Base-by-base conservation (phyloP, 2,888 invertebrate genomes). In the Netelia melanura region DNA sequence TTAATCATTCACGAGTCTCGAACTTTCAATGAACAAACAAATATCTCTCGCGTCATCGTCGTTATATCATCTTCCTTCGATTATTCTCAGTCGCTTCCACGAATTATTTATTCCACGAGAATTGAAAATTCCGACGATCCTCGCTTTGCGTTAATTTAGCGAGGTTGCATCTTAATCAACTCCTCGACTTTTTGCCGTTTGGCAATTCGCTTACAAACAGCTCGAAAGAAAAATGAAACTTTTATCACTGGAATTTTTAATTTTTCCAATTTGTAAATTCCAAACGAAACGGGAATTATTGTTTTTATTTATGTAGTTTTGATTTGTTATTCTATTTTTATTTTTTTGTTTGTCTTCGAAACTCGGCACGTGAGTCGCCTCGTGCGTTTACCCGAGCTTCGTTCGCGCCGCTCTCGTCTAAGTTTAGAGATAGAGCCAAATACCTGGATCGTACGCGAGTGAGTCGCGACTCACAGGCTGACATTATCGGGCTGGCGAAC, bases 391-490 rank as follows among this genome's bases (percentile, higher is more conserved):
- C 71, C 44, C 74, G 81, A 72, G 65, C 61, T 77, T 77, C 68
- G 44, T 80, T 85, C 82, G 84, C 86, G 78, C 56, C 17, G 83
- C 17, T 17, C 56, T 81, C 87, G 83, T 88, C 92, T 92, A 92
- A 91, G 92, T 92, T 91, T 92, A 92, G 92, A 91, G 89, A 89
- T 85, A 89, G 89, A 89, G 72, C 89, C 80, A 88, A 91, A 91
- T 92, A 91, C 91, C 90, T 90, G 89, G 87, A 67, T 64, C 44
- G 67, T 68, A 54, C 14, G 52, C 25, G 38, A 14, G 67, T 48
- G 67, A 84, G 77, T 81, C 86, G 87, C 38, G 65, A 56, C 71
- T 79, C 88, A 87, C 88, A 85, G 89, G 62, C 88, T 92, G 91
- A 92, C 92, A 92, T 92, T 92, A 92, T 91, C 91, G 89, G 74